These are phyloP conservation scores for Cremastinae sp. DNA, from an alignment of 2,888 invertebrate species.

Conservation along the genomic window DNA sequence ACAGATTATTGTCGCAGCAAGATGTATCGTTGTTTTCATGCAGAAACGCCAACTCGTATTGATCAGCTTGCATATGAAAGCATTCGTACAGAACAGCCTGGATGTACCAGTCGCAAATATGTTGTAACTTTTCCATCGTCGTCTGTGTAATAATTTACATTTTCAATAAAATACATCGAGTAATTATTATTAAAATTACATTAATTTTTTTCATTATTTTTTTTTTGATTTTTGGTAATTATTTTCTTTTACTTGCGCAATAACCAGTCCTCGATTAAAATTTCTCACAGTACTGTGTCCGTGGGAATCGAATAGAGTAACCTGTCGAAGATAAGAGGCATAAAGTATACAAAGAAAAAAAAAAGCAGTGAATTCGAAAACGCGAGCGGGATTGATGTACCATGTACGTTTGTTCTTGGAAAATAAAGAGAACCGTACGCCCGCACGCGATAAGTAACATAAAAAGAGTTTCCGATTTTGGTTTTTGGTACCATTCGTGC, in stretches of 20 bases:
- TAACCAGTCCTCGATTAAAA: conserved; percentile 80
- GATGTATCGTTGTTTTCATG: conserved; percentile 60
- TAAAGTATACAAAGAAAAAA: conserved; percentile 12
- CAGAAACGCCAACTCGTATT: conserved; percentile 82
- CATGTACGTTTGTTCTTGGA: conserved; percentile 79
- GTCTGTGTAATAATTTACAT: conserved; percentile 61
- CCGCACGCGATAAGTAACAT: conserved; percentile 82
- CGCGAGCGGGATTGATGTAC: too few species aligned
- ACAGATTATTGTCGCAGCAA: conserved; percentile 49
- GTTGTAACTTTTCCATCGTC: conserved; percentile 74
- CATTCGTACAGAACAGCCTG: conserved; percentile 79
- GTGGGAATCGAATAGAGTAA: conserved; percentile 82
- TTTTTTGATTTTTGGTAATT: too few species aligned
- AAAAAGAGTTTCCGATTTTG: conserved; percentile 79
- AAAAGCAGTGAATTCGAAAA: too few species aligned
- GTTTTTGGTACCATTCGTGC: conserved; percentile 79
- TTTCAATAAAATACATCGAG: neutral
- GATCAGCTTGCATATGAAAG: conserved; percentile 78
- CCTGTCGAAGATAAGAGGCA: conserved; percentile 73
- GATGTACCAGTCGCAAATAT: conserved; percentile 80
- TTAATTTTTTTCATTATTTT: conserved; percentile 21
- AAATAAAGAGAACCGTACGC: conserved; percentile 81
- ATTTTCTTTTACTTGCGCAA: conserved; percentile 78
- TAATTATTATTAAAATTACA: neutral
- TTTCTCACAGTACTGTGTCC: conserved; percentile 75